Conservation (phyloP, 2,888 invertebrate species). For the Emmelina monodactyla region DNA sequence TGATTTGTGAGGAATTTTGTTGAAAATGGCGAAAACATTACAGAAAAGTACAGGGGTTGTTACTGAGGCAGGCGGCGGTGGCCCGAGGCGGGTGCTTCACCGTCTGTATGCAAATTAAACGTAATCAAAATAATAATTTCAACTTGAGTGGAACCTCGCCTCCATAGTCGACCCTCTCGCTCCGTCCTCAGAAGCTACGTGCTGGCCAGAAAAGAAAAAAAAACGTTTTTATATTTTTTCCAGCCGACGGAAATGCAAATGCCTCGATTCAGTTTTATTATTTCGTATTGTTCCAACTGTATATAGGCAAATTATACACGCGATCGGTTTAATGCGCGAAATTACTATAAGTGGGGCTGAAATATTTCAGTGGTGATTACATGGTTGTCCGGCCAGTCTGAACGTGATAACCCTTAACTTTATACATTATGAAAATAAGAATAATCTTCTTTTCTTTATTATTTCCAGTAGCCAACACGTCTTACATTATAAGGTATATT, state of each 20-base stretch:
- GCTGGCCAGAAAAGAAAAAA: slow-evolving; percentile 31
- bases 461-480: slow-evolving; percentile 21
- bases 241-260: slow-evolving; percentile 49
- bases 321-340: slow-evolving; percentile 49
- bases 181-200: slow-evolving; percentile 24
- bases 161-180: slow-evolving; percentile 27
- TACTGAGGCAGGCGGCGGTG: slow-evolving; percentile 40
- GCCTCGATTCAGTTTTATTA: slow-evolving; percentile 50
- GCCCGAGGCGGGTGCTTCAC: slow-evolving; percentile 40
- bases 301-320: slow-evolving; percentile 37
- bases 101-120: slow-evolving; percentile 63
- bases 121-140: slow-evolving; percentile 66
- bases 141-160: slow-evolving; percentile 33
- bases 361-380: slow-evolving; percentile 47
- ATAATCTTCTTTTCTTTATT: slow-evolving; percentile 23
- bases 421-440: slow-evolving; percentile 23
- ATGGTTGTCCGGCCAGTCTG: slow-evolving; percentile 26
- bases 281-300: slow-evolving; percentile 47
- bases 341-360: slow-evolving; percentile 49
- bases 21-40: slow-evolving; percentile 67
- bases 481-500: too few relatives aligned
- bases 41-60: slow-evolving; percentile 63
- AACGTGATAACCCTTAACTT: slow-evolving; percentile 27
- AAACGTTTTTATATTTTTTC: too few relatives aligned
- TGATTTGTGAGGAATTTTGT: slow-evolving; percentile 65